These are phyloP conservation scores for Aphidius gifuensis DNA, from an alignment of 1,140 invertebrate genomes.

Conservation along the genomic window DNA sequence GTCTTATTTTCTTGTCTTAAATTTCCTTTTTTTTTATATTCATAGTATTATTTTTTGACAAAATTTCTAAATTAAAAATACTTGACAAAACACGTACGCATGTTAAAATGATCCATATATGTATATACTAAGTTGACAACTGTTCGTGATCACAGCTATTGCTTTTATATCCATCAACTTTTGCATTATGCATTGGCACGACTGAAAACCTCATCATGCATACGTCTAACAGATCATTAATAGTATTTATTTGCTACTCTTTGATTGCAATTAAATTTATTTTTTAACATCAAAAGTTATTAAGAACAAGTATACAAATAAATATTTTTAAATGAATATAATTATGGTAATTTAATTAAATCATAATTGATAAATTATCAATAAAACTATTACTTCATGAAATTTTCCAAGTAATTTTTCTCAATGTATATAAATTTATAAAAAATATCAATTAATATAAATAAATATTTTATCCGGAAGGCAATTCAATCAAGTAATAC, in stretches of 20 bases:
- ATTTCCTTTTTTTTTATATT: background rate
- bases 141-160: slow-evolving; percentile 28
- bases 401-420: no score
- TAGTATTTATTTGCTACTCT: background rate
- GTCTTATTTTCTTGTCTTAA: background rate
- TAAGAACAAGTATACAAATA: no score
- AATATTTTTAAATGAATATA: no score
- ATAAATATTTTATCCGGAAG: slow-evolving; percentile 15
- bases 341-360: no score
- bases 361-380: no score
- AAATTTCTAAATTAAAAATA: background rate
- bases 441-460: background rate
- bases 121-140: slow-evolving; percentile 28
- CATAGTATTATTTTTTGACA: slow-evolving; percentile 5
- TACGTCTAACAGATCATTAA: slow-evolving; percentile 34
- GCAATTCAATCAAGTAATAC: slow-evolving; percentile 28
- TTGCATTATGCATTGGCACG: slow-evolving; percentile 43
- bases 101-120: background rate
- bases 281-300: no score
- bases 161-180: slow-evolving; percentile 21
- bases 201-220: slow-evolving; percentile 31
- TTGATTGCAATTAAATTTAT: no score
- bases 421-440: background rate
- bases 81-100: background rate
- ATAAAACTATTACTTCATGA: no score